Evolutionary conservation across 2,113 vertebrate species (phyloP).

Genomic region (Rousettus leschenaultii): DNA sequence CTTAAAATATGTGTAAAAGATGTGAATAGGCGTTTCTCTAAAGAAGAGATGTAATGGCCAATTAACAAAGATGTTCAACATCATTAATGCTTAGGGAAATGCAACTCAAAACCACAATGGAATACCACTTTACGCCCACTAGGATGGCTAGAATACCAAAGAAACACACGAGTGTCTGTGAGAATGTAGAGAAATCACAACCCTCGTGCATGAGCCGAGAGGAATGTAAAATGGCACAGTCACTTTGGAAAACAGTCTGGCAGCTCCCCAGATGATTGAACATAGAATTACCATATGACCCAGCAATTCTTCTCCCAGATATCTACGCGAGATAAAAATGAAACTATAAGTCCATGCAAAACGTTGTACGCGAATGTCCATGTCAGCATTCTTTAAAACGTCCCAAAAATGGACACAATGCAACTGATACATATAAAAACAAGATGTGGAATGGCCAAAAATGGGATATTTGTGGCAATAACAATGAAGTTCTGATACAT

Average conservation of each 20-base stretch:
- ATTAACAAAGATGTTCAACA: background rate
- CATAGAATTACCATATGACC: background rate
- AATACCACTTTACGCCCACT: background rate
- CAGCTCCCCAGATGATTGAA: background rate
- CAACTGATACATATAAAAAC: background rate
- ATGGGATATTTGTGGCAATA: background rate
- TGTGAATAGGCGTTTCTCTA: background rate
- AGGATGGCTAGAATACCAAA: background rate
- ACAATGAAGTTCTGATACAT: background rate
- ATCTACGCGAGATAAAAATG: background rate
- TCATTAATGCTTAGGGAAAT: background rate
- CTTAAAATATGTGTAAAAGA: background rate
- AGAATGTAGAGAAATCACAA: background rate
- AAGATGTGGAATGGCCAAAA: background rate
- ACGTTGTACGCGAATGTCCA: background rate
- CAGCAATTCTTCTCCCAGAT: background rate
- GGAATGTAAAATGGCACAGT: background rate
- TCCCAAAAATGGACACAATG: background rate
- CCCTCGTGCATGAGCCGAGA: fast-evolving
- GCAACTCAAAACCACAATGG: background rate
- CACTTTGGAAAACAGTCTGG: background rate
- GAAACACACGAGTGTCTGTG: background rate
- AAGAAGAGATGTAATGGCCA: background rate
- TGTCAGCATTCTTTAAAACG: background rate
- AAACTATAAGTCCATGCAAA: background rate